phyloP scores from a whole-genome alignment of 2,113 vertebrate species.

The Diphyllodes magnificus region DNA sequence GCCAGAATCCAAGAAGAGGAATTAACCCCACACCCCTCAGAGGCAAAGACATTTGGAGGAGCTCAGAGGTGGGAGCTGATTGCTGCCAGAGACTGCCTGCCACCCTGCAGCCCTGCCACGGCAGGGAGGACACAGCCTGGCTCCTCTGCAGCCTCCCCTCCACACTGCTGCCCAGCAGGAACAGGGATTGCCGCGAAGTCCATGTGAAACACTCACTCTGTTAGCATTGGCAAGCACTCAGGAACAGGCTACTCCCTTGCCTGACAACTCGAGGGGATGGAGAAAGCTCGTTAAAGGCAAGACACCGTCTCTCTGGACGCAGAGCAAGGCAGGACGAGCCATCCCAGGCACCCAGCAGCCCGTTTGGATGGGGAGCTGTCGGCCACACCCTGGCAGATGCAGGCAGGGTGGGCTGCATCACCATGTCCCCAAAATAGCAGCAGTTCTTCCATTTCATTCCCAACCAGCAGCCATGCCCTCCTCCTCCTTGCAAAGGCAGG shows the following conservation, averaged over 20 bases:
- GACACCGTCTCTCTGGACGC: background rate
- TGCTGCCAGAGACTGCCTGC: background rate
- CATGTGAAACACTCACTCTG: background rate
- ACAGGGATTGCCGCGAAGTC: accelerated
- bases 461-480: background rate
- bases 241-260: background rate
- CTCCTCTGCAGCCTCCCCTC: background rate
- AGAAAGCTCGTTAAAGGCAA: background rate
- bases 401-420: background rate
- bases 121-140: background rate
- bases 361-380: accelerated
- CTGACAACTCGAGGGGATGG: background rate
- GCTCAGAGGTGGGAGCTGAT: accelerated
- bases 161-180: background rate
- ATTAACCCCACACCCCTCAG: background rate
- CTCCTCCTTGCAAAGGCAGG: background rate
- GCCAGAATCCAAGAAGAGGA: background rate
- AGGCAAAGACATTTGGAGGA: background rate
- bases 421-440: background rate
- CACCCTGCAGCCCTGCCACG: background rate
- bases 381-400: accelerated
- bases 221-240: background rate
- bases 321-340: background rate
- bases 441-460: background rate
- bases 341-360: background rate